Evolutionary conservation across 2,113 vertebrate genomes (phyloP).

Genomic region (Scatophagus argus): DNA sequence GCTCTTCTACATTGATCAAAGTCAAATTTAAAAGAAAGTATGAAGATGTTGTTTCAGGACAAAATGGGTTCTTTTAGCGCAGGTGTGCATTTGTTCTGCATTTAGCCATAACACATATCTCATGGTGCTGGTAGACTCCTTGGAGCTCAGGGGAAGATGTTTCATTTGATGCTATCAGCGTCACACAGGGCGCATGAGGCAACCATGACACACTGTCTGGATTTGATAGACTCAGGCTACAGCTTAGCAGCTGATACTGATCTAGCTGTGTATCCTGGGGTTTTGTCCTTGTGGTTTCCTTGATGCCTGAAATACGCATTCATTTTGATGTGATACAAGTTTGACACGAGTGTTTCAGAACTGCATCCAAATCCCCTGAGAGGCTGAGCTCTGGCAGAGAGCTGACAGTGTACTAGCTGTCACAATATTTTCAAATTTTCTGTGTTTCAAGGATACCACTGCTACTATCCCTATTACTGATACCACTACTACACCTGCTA

Average conservation of each 20-base stretch:
- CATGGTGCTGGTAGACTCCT: conserved; percentile 4
- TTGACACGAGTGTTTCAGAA: conserved; percentile 41
- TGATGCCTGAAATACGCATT: conserved; percentile 54
- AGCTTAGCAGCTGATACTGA: conserved; percentile 48
- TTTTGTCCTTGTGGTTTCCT: conserved; percentile 47
- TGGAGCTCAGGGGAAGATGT: conserved; percentile 24
- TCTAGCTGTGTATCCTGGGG: conserved; percentile 34
- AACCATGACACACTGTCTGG: conserved; percentile 25
- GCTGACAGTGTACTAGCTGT: conserved; percentile 39
- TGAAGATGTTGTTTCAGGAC: neutral
- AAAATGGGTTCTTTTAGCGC: neutral
- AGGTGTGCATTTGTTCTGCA: neutral
- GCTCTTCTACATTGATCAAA: neutral
- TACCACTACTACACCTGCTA: neutral
- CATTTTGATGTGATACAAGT: conserved; percentile 40
- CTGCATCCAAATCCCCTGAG: conserved; percentile 24
- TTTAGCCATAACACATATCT: neutral
- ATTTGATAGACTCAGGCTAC: conserved; percentile 44
- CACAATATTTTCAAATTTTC: conserved; percentile 17
- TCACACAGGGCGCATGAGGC: conserved; percentile 15
- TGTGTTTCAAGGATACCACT: conserved; percentile 6
- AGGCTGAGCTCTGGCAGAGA: conserved; percentile 21
- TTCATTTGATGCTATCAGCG: conserved; percentile 37
- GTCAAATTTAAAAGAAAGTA: neutral
- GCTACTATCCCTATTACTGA: neutral